Base-by-base conservation (phyloP, 2,888 invertebrate genomes). In the Eristalinus aeneus region DNA sequence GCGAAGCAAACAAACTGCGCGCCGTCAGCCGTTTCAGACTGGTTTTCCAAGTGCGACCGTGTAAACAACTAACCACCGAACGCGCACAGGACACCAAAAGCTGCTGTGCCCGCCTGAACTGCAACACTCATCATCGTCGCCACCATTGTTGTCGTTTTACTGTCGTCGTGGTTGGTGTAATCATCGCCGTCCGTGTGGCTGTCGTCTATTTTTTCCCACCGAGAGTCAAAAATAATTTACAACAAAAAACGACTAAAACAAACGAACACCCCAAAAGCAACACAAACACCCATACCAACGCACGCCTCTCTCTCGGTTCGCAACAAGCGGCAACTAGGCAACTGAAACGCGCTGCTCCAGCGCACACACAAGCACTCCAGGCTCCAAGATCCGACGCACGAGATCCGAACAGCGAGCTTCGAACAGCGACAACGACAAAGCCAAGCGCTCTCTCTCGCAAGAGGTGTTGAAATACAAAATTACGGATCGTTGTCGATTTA, bases 401-500 rank as follows among this genome's bases (percentile, higher is more conserved):
- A 90, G 90, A 88, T 88, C 89, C 79, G 89, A 90, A 90, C 90
- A 90, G 89, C 89, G 87, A 89, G 90, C 90, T 90, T 89, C 90
- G 89, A 89, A 90, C 67, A 89, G 53, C 53, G 5, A n/a, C n/a
- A 39, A 27, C 27, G 27, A 5, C 27, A 2, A 5, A 27, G 23
- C 11, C 36, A 46, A 67, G 46, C 27, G 27, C 54, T 63, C 77
- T 79, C 67, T 68, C 64, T 88, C 89, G 88, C 85, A 88, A 89
- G 91, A 91, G 92, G 91, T 91, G 91, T 92, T 91, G 91, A 91
- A 91, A 92, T 91, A 90, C 89, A 90, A 91, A 91, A 91, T 92
- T 92, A 91, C 91, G 90, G 80, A 90, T 91, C 91, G 90, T 90
- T 90, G 90, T 90, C 90, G 91, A 90, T 91, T 91, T 91, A 90